A percentile compares a stretch with the other conserved stretches of the same genome.
These are phyloP conservation scores for Fragum fragum DNA, from an alignment of 2,888 invertebrate genomes.

Conservation along the genomic window DNA sequence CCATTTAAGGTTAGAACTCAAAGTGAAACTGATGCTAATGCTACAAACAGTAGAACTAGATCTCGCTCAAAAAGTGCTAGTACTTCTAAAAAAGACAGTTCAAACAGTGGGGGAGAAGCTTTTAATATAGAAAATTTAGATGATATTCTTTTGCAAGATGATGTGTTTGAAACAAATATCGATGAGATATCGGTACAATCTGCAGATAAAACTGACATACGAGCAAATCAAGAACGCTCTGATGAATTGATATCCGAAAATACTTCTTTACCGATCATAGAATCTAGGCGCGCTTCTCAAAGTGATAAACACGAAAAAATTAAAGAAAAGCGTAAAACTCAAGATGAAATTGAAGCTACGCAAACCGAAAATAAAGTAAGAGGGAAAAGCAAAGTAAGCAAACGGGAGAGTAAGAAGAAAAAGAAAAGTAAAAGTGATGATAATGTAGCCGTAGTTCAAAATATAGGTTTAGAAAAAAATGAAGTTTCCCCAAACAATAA, in stretches of 20 bases:
- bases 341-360: neutral
- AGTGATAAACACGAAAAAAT: neutral
- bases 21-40: neutral
- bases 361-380: constrained; percentile 28
- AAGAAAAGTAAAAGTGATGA: constrained; percentile 28
- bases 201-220: neutral
- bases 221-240: neutral
- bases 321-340: neutral
- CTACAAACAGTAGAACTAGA: neutral
- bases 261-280: too few relatives aligned
- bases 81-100: neutral
- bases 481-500: neutral
- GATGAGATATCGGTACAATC: constrained; percentile 12
- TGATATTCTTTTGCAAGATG: constrained; percentile 17
- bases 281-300: neutral
- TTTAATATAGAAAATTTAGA: neutral
- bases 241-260: neutral
- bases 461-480: neutral
- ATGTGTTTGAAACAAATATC: constrained; percentile 30
- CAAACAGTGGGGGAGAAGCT: neutral
- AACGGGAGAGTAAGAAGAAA: constrained; percentile 32
- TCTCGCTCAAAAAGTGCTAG: neutral
- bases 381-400: constrained; percentile 23
- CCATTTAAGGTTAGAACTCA: constrained; percentile 8
- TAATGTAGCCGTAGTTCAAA: neutral